Evolutionary conservation across 2,113 vertebrate species (phyloP).

Genomic region (Rhabdomys dilectus): DNA sequence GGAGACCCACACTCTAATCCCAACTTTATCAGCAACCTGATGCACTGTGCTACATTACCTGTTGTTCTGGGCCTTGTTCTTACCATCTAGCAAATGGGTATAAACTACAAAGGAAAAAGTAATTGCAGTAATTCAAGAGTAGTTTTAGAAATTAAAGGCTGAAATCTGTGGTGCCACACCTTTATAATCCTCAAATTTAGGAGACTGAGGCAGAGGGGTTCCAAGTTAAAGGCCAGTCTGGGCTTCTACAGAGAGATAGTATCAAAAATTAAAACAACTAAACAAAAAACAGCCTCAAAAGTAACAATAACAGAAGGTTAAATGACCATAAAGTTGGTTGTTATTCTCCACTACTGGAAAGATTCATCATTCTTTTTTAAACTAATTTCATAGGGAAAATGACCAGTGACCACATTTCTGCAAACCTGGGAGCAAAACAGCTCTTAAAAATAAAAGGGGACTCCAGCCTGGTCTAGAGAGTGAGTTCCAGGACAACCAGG

Average conservation of each 20-base stretch:
- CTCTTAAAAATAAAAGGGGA: constrained; percentile 30
- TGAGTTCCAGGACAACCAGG: no score
- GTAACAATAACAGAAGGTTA: neutral
- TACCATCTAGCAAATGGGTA: neutral
- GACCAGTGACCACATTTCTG: neutral
- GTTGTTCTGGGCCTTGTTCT: neutral
- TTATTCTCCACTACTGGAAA: neutral
- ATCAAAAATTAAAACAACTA: neutral
- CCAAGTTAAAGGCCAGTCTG: neutral
- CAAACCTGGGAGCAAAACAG: constrained; percentile 36
- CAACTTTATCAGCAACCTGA: neutral
- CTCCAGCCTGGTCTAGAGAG: no score
- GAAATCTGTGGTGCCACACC: no score
- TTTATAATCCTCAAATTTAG: neutral
- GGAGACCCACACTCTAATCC: neutral
- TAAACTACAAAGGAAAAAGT: neutral
- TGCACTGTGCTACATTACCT: neutral
- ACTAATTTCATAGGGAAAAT: neutral
- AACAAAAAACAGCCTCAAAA: neutral
- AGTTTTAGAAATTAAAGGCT: neutral
- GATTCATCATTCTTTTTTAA: neutral
- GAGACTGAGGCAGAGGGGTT: neutral
- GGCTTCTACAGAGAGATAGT: neutral
- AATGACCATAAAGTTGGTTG: neutral
- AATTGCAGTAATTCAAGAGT: neutral